Conservation (phyloP, 2,888 invertebrate species). For the Acronicta aceris region DNA sequence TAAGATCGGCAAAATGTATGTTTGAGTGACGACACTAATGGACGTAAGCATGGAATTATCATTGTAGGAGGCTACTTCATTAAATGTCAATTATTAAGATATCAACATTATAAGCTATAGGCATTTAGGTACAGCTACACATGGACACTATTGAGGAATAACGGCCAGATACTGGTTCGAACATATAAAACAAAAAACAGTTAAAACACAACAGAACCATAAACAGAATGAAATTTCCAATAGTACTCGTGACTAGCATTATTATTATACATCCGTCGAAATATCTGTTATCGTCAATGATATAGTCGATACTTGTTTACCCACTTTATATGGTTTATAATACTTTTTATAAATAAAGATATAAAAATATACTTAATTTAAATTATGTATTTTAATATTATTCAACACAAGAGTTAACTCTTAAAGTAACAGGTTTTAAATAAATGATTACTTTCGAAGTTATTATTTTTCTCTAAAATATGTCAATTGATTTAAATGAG, state of each 20-base stretch:
- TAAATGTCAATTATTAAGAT: conserved; percentile 70
- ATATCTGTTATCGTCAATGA: conserved; percentile 61
- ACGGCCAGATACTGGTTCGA: conserved; percentile 4
- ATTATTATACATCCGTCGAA: conserved; percentile 47
- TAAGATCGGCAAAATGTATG: conserved; percentile 42
- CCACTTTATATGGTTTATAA: conserved; percentile 74
- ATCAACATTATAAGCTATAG: conserved; percentile 58
- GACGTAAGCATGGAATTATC: conserved; percentile 77
- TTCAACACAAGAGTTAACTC: conserved; percentile 81
- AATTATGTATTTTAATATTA: conserved; percentile 82
- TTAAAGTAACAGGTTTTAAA: conserved; percentile 78
- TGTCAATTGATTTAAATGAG: conserved; percentile 62
- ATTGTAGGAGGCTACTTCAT: conserved; percentile 65
- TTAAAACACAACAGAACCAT: conserved; percentile 10
- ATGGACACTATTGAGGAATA: conserved; percentile 60
- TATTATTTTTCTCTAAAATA: conserved; percentile 47
- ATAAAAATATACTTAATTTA: conserved; percentile 85
- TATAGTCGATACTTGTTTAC: conserved; percentile 68
- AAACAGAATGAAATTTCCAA: conserved; percentile 21
- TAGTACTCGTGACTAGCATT: conserved; percentile 52
- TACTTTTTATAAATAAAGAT: conserved; percentile 85
- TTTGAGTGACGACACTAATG: conserved; percentile 65
- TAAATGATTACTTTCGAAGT: conserved; percentile 61
- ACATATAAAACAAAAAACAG: conserved; percentile 7
- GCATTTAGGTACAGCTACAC: conserved; percentile 51